A percentile compares a stretch with the other conserved stretches of the same genome.
These are phyloP conservation scores for Lytechinus variegatus DNA, from an alignment of 35 echinoderm and acorn worm genomes.

Conservation along the genomic window DNA sequence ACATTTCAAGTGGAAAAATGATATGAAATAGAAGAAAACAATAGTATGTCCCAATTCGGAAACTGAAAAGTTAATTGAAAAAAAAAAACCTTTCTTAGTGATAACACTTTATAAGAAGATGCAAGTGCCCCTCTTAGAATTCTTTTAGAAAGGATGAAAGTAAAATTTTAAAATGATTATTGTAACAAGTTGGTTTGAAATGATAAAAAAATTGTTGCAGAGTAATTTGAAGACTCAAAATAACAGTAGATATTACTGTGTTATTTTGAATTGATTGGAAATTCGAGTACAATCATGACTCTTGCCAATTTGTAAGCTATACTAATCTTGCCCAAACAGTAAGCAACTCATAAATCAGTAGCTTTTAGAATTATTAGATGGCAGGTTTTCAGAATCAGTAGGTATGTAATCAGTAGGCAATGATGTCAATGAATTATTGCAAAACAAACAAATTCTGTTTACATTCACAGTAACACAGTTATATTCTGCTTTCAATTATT, in stretches of 20 bases:
- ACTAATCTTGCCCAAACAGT: background rate
- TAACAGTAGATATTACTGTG: conserved; percentile 14
- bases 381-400: too few species aligned
- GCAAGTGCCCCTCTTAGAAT: too few species aligned
- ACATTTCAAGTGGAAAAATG: background rate
- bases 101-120: too few species aligned
- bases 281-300: background rate
- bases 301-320: background rate
- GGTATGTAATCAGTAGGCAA: too few species aligned
- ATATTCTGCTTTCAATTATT: background rate
- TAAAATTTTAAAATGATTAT: too few species aligned
- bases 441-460: too few species aligned
- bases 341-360: background rate
- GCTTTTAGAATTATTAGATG: background rate
- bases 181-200: background rate
- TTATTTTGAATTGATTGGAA: conserved; percentile 15
- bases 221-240: background rate
- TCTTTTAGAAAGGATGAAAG: background rate
- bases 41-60: too few species aligned
- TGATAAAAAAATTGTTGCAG: background rate
- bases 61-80: too few species aligned
- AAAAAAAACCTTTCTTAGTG: too few species aligned
- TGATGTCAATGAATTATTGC: too few species aligned
- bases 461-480: background rate
- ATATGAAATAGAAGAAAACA: background rate